Percentiles rank a stretch among this genome's conserved stretches.
These are phyloP conservation scores for Plutomurus gul DNA, from an alignment of 1,140 invertebrate genomes.

Conservation along the genomic window DNA sequence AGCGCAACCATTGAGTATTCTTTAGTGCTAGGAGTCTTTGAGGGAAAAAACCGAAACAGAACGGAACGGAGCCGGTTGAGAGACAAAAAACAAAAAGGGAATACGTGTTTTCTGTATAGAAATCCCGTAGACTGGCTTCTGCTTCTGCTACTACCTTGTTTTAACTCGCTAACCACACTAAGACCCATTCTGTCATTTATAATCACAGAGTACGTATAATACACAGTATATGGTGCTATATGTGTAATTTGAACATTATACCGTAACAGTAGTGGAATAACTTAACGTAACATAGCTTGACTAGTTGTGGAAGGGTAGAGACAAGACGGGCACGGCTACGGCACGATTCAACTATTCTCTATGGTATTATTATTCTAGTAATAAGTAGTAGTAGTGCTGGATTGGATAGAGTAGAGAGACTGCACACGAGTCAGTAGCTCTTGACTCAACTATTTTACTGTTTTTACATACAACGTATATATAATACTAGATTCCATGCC, in stretches of 20 bases:
- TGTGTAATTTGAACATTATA: no score
- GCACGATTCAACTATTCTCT: background rate
- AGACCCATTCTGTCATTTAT: no score
- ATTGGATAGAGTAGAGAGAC: no score
- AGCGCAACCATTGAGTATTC: background rate
- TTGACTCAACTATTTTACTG: background rate
- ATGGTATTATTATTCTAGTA: background rate
- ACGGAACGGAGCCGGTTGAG: slow-evolving; percentile 23
- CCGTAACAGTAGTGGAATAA: background rate
- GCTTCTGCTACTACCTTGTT: background rate
- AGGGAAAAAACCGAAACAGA: slow-evolving; percentile 8
- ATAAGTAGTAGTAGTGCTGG: no score
- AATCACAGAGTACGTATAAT: no score
- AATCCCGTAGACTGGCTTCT: background rate
- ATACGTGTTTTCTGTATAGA: slow-evolving; percentile 3
- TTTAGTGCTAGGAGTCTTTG: background rate
- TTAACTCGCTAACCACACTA: background rate
- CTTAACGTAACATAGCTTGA: background rate
- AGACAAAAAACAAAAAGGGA: slow-evolving; percentile 25
- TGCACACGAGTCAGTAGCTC: no score
- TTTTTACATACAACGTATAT: no score
- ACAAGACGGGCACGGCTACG: background rate
- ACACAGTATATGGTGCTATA: no score
- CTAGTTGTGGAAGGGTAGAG: slow-evolving; percentile 20
- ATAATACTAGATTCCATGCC: background rate